phyloP scores from a whole-genome alignment of 2,797 vertebrate genomes.

The Rhinogobio ventralis region DNA sequence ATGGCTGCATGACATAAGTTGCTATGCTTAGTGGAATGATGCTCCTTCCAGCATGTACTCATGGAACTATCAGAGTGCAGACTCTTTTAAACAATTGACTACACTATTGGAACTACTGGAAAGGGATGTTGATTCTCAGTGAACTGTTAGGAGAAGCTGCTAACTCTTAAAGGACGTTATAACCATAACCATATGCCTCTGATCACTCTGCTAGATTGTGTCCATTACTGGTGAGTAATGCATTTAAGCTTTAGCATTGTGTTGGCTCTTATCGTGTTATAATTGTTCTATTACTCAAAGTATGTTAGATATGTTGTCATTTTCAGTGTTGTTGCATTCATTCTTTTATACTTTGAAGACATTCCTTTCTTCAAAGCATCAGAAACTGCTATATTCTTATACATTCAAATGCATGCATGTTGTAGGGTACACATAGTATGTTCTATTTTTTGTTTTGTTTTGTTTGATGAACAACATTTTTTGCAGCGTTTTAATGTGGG shows the following conservation, averaged over 20 bases:
- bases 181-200: not conserved
- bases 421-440: not conserved
- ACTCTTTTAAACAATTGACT: slow-evolving; percentile 25
- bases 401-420: slow-evolving; percentile 8
- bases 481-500: not conserved
- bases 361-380: not conserved
- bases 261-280: not conserved
- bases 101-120: not conserved
- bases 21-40: slow-evolving; percentile 19
- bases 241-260: not conserved
- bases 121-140: not conserved
- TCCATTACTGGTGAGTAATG: slow-evolving; percentile 28
- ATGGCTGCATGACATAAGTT: slow-evolving; percentile 15
- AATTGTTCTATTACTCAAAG: not conserved
- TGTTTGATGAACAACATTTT: not conserved
- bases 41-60: not conserved
- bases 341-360: not conserved
- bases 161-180: not conserved
- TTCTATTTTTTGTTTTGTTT: not conserved
- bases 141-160: not conserved
- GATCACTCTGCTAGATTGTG: not conserved
- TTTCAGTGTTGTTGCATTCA: not conserved
- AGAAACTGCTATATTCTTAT: not conserved
- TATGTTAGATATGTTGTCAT: not conserved
- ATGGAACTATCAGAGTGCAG: not conserved